A percentile compares a stretch with the other conserved stretches of the same genome.
Conservation (phyloP, 2,888 invertebrate species). For the Lycocerus yunnanus region DNA sequence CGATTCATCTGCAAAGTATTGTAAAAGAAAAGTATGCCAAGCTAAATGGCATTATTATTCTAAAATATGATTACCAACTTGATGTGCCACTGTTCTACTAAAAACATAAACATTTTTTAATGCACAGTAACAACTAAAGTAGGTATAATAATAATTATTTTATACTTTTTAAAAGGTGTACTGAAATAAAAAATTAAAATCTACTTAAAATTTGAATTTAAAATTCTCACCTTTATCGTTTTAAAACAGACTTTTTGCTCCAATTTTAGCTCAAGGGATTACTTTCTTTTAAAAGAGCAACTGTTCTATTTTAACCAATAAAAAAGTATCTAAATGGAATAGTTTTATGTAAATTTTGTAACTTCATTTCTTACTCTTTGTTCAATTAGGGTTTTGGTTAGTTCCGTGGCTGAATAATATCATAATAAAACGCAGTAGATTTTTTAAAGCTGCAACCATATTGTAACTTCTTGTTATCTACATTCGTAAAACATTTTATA, state of each 20-base stretch:
- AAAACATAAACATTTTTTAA: neutral
- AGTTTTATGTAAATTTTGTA: neutral
- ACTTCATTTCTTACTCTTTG: neutral
- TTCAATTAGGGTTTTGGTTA: neutral
- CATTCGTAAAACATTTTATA: neutral
- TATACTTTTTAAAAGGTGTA: neutral
- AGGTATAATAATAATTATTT: neutral
- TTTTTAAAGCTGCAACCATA: neutral
- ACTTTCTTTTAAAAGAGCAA: neutral
- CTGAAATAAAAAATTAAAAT: neutral
- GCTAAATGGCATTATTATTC: neutral
- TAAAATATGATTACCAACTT: neutral
- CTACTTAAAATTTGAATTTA: neutral
- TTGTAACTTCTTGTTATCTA: neutral
- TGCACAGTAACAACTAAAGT: neutral
- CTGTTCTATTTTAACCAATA: neutral
- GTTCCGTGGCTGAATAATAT: neutral
- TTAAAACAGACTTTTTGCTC: neutral
- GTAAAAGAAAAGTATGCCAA: neutral
- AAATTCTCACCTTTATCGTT: neutral
- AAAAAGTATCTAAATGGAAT: neutral
- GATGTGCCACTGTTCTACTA: neutral
- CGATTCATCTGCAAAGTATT: neutral
- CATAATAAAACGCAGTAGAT: neutral
- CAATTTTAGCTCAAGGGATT: neutral